Base-by-base conservation (phyloP, 2,888 invertebrate species). In the Himalopsyche kuldschensis region DNA sequence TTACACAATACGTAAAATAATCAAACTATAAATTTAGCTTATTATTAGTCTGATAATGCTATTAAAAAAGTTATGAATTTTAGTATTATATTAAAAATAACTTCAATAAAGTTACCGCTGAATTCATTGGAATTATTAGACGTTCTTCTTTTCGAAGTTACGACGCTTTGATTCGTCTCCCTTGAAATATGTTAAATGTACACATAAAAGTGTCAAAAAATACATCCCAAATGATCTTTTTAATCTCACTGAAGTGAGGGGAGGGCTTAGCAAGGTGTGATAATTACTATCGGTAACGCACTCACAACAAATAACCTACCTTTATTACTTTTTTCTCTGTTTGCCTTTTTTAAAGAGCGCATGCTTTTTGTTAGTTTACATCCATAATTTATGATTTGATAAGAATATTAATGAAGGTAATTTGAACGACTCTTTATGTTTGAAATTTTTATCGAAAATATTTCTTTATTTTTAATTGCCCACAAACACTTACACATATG, bases 381-480 rank as follows among this genome's bases (percentile, higher is more conserved):
- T 30, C 35, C 20, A 75, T 80, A 80, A 80, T 80, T 80, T 80
- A 80, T 46, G 80, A 80, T 80, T 80, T 80, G 75, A 80, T 80
- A 80, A 80, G 75, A 80, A 80, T 47, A 80, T 41, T 80, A 75
- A 63, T 75, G 27, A 80, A 69, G 80, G 75, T 10, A 69, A 20
- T 35, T 41, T 30, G 8, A 76, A 75, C 75, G n/a, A 76, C 41
- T 15, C 17, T 75, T n/a, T 75, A 6, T 27, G 11, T 20, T 41
- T 1, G 6, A 31, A 15, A 10, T 1, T 55, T 55, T 55, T 20
- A 55, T 55, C 55, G 24, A 55, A 55, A 55, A 41, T 35, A 35
- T 41, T 41, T 15, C 1, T 1, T 15, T 15, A 2, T 15, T 41
- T 41, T 41, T 41, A 0, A 41, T 15, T 2, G 15, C 15, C 4